A percentile compares a stretch with the other conserved stretches of the same genome.
Evolutionary conservation across 2,888 invertebrate genomes (phyloP).

Genomic region (Cheilosia urbana): DNA sequence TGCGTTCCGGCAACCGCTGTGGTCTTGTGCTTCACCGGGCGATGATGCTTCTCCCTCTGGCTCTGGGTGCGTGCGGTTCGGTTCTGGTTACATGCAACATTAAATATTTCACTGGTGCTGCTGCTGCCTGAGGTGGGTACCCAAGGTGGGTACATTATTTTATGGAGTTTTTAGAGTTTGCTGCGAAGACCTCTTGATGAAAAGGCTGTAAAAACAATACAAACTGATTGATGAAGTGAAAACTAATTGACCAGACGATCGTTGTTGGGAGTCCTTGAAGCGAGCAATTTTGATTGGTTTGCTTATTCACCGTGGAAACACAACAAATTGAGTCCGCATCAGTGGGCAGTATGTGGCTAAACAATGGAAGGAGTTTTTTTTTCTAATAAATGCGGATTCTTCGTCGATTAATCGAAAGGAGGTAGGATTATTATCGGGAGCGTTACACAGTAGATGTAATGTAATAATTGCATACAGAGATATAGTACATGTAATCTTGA

Average conservation of each 20-base stretch:
- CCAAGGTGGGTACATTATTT: conserved; percentile 5
- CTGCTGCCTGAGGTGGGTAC: conserved; percentile 17
- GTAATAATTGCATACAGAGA: no score
- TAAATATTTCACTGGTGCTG: conserved; percentile 49
- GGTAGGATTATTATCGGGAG: no score
- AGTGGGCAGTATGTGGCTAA: conserved; percentile 30
- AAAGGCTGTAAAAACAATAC: conserved; percentile 66
- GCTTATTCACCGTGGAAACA: conserved; percentile 71
- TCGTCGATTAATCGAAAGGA: background rate
- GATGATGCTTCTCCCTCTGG: background rate
- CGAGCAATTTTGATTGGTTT: conserved; percentile 73
- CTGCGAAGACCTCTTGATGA: conserved; percentile 42
- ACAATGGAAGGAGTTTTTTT: conserved; percentile 18
- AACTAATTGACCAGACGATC: conserved; percentile 73
- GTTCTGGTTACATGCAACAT: conserved; percentile 65
- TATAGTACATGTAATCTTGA: no score
- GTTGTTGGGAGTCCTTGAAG: conserved; percentile 55
- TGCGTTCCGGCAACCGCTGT: conserved; percentile 57
- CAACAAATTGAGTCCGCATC: conserved; percentile 67
- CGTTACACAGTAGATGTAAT: no score
- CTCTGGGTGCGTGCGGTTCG: background rate
- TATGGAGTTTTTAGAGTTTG: conserved; percentile 34
- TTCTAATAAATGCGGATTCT: background rate
- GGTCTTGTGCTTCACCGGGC: conserved; percentile 44
- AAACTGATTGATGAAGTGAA: conserved; percentile 66